Conservation (phyloP, 2,113 vertebrate species). For the Siniperca knerii region DNA sequence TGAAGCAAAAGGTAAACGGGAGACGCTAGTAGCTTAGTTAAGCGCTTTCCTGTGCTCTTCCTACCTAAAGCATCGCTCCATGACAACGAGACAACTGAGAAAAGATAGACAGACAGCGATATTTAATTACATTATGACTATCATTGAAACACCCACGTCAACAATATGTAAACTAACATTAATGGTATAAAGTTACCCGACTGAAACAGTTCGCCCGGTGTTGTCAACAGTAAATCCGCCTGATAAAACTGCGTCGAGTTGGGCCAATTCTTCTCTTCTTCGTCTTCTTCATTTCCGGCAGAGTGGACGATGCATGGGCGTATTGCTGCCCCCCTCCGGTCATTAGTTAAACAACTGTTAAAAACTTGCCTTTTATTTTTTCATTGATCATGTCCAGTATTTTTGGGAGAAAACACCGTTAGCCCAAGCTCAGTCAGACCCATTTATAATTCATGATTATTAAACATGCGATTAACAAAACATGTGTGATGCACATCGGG, state of each 20-base stretch:
- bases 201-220: not conserved
- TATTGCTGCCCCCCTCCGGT: slow-evolving; percentile 25
- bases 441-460: not conserved
- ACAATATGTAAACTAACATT: not conserved
- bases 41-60: slow-evolving; percentile 12
- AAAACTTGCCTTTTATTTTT: not conserved
- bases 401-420: not conserved
- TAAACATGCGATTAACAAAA: not conserved
- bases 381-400: not conserved
- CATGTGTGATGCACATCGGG: not conserved
- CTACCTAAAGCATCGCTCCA: slow-evolving; percentile 74
- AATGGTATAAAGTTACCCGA: slow-evolving; percentile 1
- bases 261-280: slow-evolving; percentile 2
- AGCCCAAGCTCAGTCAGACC: not conserved
- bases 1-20: not conserved
- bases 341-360: not conserved
- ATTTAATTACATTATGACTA: not conserved
- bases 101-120: slow-evolving; percentile 33
- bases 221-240: not conserved
- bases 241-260: not conserved
- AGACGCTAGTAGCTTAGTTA: slow-evolving; percentile 38
- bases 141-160: not conserved
- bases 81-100: slow-evolving; percentile 59
- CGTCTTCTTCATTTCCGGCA: not conserved
- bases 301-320: too few relatives aligned